Conservation (phyloP, 2,113 vertebrate genomes). For the Leptocoma aspasia region DNA sequence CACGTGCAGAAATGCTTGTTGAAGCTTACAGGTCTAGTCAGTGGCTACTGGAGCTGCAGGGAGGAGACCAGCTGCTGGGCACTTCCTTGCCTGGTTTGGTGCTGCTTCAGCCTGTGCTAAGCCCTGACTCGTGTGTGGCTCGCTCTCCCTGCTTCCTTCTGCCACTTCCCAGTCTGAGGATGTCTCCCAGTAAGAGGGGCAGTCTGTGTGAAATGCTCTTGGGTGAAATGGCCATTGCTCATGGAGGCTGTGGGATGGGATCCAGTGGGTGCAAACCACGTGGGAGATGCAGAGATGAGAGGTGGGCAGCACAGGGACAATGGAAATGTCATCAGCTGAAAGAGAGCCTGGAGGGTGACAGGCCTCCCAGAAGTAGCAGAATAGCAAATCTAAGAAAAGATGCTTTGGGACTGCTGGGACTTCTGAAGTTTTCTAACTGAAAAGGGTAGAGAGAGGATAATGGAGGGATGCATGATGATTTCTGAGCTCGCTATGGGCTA, state of each 20-base stretch:
- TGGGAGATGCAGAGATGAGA: background rate
- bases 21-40: background rate
- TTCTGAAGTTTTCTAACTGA: background rate
- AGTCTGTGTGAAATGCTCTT: background rate
- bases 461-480: background rate
- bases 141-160: accelerated
- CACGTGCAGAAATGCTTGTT: background rate
- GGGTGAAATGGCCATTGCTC: background rate
- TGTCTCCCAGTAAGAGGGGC: background rate
- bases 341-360: background rate
- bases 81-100: background rate
- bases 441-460: background rate
- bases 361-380: background rate
- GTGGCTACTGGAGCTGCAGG: background rate
- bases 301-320: background rate
- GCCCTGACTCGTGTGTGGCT: background rate
- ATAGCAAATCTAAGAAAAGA: background rate
- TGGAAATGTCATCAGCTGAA: background rate
- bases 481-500: background rate
- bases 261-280: background rate
- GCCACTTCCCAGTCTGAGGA: background rate
- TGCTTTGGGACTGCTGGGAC: background rate
- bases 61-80: background rate
- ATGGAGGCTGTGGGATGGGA: background rate
- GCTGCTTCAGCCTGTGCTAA: background rate